Percentiles rank a stretch among this genome's conserved stretches.
Evolutionary conservation across 2,797 vertebrate species (phyloP).

Genomic region (Manis javanica): DNA sequence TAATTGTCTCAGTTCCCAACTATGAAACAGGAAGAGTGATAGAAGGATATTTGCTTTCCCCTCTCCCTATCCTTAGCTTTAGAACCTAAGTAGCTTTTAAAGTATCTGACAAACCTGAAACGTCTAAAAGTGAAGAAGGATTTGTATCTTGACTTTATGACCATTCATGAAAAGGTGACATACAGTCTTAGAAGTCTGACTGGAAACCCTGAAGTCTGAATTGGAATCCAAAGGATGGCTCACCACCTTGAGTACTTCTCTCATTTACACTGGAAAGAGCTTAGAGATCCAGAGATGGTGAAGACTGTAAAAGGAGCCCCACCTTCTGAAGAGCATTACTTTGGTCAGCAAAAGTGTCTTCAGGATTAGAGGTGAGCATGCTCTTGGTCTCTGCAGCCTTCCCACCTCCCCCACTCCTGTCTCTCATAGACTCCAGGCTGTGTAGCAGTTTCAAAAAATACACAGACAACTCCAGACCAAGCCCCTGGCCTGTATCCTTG

Average conservation of each 20-base stretch:
- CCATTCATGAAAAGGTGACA: not conserved
- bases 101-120: not conserved
- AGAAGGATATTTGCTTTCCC: not conserved
- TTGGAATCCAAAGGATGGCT: not conserved
- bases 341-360: not conserved
- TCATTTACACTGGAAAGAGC: not conserved
- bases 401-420: not conserved
- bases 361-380: not conserved
- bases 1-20: slow-evolving; percentile 5
- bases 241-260: not conserved
- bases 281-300: not conserved
- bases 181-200: not conserved
- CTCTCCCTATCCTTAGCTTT: not conserved
- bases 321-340: not conserved
- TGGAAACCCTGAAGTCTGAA: not conserved
- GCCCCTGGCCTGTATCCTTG: not conserved
- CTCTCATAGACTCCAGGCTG: not conserved
- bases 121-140: not conserved
- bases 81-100: not conserved
- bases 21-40: not conserved
- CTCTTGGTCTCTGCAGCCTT: not conserved
- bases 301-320: not conserved
- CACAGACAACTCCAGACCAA: not conserved
- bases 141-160: not conserved
- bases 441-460: slow-evolving; percentile 20